Evolutionary conservation across 37 sponge, comb jelly and placozoan genomes (phyloP), one percentile per base, ranked within the genome.

Genomic region (Cliona cf. orientalis): DNA sequence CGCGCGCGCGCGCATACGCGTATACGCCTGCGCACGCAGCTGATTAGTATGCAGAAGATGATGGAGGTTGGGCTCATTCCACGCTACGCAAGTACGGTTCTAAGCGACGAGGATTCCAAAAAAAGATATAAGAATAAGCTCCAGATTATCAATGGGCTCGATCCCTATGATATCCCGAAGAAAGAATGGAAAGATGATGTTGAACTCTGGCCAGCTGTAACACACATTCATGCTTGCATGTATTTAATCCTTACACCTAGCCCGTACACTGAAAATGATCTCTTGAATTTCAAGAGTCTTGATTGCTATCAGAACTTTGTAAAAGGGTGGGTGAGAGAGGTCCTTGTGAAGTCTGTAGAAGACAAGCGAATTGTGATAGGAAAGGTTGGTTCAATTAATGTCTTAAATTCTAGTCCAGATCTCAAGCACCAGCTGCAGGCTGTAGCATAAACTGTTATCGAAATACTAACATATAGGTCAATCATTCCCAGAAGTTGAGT

Each of bases 271-370:
- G 74, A 41, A 1, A 64, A 91, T 4, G 92, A 81, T 42, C 37
- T 91, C 37, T 25, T 86, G 44, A 87, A 87, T 46, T 91, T 87
- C 35, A 91, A 87, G 59, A 87, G 84, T 68, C 45, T 87, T 17
- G 87, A 91, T 7, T 82, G 65, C 41, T 91, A 82, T 74, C 58
- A 82, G 23, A 66, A 82, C 26, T 91, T 87, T 53, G 34, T 72
- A 6, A 45, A 71, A 29, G 92, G 92, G 12, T 86, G 92, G 92
- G 72, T 86, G 2, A 77, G 87, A 76, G 83, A 81, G 19, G 67
- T 81, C 5, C 26, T 86, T 29, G 74, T 82, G 43, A 75, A 86
- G 35, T 5, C 14, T 26, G 33, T 72, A n/a, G 22, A 33, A 25
- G 69, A 87, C 17, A 78, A 62, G 36, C 41, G 61, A 79, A 56